phyloP scores from a whole-genome alignment of 2,797 vertebrate species.

The Trachops cirrhosus region DNA sequence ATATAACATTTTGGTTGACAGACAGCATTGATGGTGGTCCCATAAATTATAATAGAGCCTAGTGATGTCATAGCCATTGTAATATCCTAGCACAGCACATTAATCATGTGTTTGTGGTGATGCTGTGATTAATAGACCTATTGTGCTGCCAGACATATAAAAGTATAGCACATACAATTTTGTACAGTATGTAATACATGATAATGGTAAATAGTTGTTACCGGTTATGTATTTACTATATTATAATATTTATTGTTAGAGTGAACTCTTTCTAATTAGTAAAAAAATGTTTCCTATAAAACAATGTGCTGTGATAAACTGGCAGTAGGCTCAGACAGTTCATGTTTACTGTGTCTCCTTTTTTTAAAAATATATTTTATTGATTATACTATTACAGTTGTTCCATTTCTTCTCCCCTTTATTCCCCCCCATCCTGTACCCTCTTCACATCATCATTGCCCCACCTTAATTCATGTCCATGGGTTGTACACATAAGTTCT shows the following conservation, averaged over 20 bases:
- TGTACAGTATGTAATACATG: neutral
- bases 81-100: neutral
- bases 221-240: neutral
- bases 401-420: too few species aligned
- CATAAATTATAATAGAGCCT: neutral
- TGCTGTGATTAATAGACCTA: too few species aligned
- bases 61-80: neutral
- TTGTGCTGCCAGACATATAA: neutral
- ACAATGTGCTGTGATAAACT: neutral
- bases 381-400: too few species aligned
- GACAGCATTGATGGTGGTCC: neutral
- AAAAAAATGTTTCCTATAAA: neutral
- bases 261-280: neutral
- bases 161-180: neutral
- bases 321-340: neutral
- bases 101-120: neutral
- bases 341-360: neutral
- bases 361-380: too few species aligned
- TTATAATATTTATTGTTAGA: neutral
- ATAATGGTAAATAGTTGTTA: neutral
- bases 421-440: too few species aligned
- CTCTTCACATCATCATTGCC: too few species aligned
- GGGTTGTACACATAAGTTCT: too few species aligned
- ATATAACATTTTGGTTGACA: neutral
- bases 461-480: too few species aligned